These are phyloP conservation scores for Anoplius nigerrimus DNA, from an alignment of 2,888 invertebrate species.

Conservation along the genomic window DNA sequence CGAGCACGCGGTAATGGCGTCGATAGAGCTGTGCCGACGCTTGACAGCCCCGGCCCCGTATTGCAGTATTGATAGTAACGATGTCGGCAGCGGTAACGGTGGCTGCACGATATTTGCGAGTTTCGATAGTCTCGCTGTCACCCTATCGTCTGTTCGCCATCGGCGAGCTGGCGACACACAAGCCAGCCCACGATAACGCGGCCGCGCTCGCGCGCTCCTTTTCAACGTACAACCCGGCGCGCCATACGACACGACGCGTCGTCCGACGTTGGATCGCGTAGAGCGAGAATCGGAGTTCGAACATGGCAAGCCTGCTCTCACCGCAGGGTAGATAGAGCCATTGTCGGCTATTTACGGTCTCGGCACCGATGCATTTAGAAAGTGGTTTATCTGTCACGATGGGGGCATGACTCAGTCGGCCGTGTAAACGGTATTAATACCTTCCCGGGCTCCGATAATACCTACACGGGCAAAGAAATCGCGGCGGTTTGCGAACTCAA, in stretches of 20 bases:
- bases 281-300: slow-evolving; percentile 27
- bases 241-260: no score
- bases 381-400: slow-evolving; percentile 59
- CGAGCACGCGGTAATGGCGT: no score
- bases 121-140: no score
- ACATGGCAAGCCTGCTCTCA: slow-evolving; percentile 29
- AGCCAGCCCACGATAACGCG: neutral
- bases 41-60: no score
- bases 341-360: slow-evolving; percentile 64
- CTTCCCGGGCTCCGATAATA: slow-evolving; percentile 23
- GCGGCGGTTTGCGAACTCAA: slow-evolving; percentile 4
- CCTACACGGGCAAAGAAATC: slow-evolving; percentile 30
- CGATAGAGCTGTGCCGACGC: no score
- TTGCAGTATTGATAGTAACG: no score
- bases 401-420: slow-evolving; percentile 59
- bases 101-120: no score
- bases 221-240: no score
- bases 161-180: neutral
- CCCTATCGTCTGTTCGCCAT: no score
- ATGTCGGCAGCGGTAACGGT: no score
- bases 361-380: slow-evolving; percentile 65
- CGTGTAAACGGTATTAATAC: slow-evolving; percentile 57
- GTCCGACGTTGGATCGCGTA: neutral
- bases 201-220: neutral
- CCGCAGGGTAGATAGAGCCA: slow-evolving; percentile 56